Conservation (phyloP, 2,797 vertebrate genomes). For the Tenualosa thibaudeaui region DNA sequence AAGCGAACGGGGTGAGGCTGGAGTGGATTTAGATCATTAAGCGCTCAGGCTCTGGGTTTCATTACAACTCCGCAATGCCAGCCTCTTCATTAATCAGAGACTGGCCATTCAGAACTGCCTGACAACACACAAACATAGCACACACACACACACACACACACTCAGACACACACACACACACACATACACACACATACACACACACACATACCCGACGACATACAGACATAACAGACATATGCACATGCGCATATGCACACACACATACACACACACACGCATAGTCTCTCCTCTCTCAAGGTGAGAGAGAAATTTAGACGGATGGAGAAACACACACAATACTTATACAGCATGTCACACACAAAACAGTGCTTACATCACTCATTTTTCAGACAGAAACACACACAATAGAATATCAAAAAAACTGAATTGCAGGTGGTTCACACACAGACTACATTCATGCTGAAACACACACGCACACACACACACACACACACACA, state of each 20-base stretch:
- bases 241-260: not conserved
- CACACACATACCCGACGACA: not conserved
- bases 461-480: conserved; percentile 32
- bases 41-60: conserved; percentile 69
- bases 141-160: not conserved
- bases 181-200: not conserved
- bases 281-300: not conserved
- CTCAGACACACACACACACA: not conserved
- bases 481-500: conserved; percentile 59
- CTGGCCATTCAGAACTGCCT: conserved; percentile 73
- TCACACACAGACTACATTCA: not conserved
- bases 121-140: conserved; percentile 55
- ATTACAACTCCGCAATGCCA: conserved; percentile 73
- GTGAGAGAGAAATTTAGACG: not conserved
- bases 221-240: not conserved
- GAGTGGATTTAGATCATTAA: conserved; percentile 80
- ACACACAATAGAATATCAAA: not conserved
- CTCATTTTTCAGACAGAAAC: not conserved
- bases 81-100: conserved; percentile 77
- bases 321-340: not conserved
- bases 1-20: conserved; percentile 32
- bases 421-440: not conserved
- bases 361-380: not conserved
- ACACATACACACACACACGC: not conserved
- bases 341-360: not conserved